Evolutionary conservation across 2,113 vertebrate species (phyloP).

Genomic region (Amia ocellicauda): DNA sequence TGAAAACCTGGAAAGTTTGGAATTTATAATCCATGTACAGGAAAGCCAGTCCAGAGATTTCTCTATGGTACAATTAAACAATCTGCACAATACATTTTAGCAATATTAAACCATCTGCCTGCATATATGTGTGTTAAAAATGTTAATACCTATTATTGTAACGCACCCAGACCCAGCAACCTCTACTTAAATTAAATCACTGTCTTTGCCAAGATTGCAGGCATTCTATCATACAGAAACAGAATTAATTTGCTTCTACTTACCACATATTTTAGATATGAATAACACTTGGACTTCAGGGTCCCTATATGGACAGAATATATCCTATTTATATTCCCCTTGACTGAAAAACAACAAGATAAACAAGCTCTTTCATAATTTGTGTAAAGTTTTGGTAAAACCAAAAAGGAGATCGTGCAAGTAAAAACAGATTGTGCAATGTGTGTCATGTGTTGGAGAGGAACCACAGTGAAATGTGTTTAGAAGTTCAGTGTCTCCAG

Average conservation of each 20-base stretch:
- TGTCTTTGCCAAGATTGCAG: slow-evolving; percentile 18
- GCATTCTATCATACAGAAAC: slow-evolving; percentile 16
- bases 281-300: no score
- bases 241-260: neutral
- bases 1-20: slow-evolving; percentile 27
- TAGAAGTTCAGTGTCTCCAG: slow-evolving; percentile 15
- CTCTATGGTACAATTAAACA: slow-evolving; percentile 46
- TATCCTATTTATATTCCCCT: no score
- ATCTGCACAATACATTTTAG: slow-evolving; percentile 41
- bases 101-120: slow-evolving; percentile 47
- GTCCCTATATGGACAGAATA: no score
- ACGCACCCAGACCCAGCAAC: slow-evolving; percentile 1
- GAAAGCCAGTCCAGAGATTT: slow-evolving; percentile 35
- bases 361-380: no score
- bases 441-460: no score
- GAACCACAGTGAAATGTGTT: neutral
- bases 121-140: slow-evolving; percentile 31
- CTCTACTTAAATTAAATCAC: neutral
- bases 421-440: neutral
- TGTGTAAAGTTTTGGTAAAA: slow-evolving; percentile 7
- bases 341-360: no score
- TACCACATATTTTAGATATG: slow-evolving; percentile 5
- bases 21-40: slow-evolving; percentile 41
- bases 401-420: neutral
- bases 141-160: slow-evolving; percentile 16